Evolutionary conservation across 2,797 vertebrate genomes (phyloP), one percentile per base, ranked within the genome.

Genomic region (Pagetopsis macropterus): DNA sequence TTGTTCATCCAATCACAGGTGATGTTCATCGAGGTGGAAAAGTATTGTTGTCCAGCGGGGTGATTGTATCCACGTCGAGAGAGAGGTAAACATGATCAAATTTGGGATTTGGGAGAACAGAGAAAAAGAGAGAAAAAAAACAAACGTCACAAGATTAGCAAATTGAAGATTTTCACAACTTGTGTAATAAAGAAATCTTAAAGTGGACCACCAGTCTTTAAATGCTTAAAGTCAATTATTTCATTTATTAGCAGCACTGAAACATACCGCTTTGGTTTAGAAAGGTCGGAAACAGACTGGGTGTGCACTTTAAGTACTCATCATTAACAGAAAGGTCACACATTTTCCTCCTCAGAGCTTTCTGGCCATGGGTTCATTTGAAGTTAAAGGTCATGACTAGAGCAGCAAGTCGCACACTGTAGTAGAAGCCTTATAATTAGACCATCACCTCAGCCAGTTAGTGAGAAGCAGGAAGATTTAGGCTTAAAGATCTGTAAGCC

Each of bases 1-100:
- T 84, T 85, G 78, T 88, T 81, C 40, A 88, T 91, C 90, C 91
- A 88, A 92, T 91, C 86, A 91, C 78, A 89, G 84, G 84, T 79
- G 91, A 74, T 49, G 90, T 86, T 89, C 84, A 87, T 89, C 84
- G 75, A 85, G 79, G 87, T 70, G 72, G 87, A 81, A 89, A 90
- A 79, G 87, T 76, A 91, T 92, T 92, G 96, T 57, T 76, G 91
- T 91, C 93, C 94, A 91, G 94, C 87, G 95, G 93, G 87, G 93
- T 94, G 95, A 96, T 95, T 95, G 92, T 92, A 85, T 97, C 95
- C 96, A 90, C 90, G 94, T 95, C 92, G 92, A 93, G 91, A 94
- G 94, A 79, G 83, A 87, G 70, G 81, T 94, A 95, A 23, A 65
- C 31, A 45, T 37, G 9, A 50, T 16, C 16, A 43, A 65, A 57